Evolutionary conservation across 1,140 invertebrate genomes (phyloP).

Genomic region (Cyphomyrmex costatus): DNA sequence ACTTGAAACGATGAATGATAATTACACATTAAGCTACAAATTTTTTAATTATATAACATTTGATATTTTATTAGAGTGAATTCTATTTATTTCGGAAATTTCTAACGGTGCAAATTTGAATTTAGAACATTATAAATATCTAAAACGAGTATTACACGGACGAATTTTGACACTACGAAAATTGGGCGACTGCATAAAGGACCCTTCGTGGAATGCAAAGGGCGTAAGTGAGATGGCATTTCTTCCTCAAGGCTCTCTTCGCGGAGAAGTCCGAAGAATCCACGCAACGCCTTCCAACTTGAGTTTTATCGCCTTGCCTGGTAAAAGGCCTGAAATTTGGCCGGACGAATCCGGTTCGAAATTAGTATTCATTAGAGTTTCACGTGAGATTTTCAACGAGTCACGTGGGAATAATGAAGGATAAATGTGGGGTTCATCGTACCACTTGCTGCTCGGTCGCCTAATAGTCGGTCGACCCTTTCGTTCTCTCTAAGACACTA

Average conservation of each 20-base stretch:
- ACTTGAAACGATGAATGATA: neutral
- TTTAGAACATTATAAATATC: neutral
- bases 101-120: neutral
- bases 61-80: neutral
- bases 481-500: constrained; percentile 48
- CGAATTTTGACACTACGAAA: constrained; percentile 9
- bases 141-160: neutral
- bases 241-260: constrained; percentile 23
- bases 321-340: constrained; percentile 70
- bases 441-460: constrained; percentile 73
- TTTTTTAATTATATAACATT: neutral
- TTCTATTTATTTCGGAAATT: neutral
- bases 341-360: constrained; percentile 71
- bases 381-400: constrained; percentile 84
- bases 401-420: constrained; percentile 86
- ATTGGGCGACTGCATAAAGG: neutral
- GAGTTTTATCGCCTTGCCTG: constrained; percentile 38
- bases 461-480: constrained; percentile 79
- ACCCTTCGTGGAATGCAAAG: constrained; percentile 3
- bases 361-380: constrained; percentile 84
- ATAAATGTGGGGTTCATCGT: constrained; percentile 82
- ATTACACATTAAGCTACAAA: neutral
- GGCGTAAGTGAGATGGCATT: constrained; percentile 36
- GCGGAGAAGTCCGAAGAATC: constrained; percentile 32
- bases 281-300: constrained; percentile 22